A percentile compares a stretch with the other conserved stretches of the same genome.
Evolutionary conservation across 1,140 invertebrate species (phyloP).

Genomic region (Apis cerana): DNA sequence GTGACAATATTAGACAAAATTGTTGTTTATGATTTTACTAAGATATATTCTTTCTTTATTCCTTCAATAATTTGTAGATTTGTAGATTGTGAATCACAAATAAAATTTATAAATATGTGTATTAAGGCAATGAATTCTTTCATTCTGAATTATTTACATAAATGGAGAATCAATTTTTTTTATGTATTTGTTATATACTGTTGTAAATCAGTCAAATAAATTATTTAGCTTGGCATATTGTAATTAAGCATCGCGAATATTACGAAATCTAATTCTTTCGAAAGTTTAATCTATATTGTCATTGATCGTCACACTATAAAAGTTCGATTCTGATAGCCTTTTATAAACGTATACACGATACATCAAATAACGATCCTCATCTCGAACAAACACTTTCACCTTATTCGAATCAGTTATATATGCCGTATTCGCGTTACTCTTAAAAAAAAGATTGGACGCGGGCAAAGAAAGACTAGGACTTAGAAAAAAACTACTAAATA

Average conservation of each 20-base stretch:
- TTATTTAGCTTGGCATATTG: conserved; percentile 10
- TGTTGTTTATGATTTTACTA: neutral
- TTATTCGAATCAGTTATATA: conserved; percentile 45
- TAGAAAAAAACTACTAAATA: conserved; percentile 59
- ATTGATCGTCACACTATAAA: conserved; percentile 26
- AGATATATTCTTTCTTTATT: neutral
- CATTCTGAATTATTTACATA: conserved; percentile 45
- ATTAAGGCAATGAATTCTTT: conserved; percentile 25
- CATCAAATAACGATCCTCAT: conserved; percentile 29
- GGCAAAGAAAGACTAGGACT: conserved; percentile 67
- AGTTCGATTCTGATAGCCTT: conserved; percentile 30
- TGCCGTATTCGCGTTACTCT: conserved; percentile 35
- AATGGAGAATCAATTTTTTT: conserved; percentile 21
- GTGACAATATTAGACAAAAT: neutral
- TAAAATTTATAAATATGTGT: neutral
- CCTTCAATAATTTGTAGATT: neutral
- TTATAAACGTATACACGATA: conserved; percentile 25
- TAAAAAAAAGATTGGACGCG: conserved; percentile 34
- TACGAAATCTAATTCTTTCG: neutral
- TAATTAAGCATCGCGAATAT: conserved; percentile 9
- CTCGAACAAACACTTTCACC: conserved; percentile 12
- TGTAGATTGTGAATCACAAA: neutral
- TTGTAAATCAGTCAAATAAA: conserved; percentile 44
- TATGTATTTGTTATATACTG: conserved; percentile 14
- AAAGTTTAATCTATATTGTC: conserved; percentile 1